Evolutionary conservation across 2,797 vertebrate species (phyloP).

Genomic region (Pipistrellus pygmaeus): DNA sequence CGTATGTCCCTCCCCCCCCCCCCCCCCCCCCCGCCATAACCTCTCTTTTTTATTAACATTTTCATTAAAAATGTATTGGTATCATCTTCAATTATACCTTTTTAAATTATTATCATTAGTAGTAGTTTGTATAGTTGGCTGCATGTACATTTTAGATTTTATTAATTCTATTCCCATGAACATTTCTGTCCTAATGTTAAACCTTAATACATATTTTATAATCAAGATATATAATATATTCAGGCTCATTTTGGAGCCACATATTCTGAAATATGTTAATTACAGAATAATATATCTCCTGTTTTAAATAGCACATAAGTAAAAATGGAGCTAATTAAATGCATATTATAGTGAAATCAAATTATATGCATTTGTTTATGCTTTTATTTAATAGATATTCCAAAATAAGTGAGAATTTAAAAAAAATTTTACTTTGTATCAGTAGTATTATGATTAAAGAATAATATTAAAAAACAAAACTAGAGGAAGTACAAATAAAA

Average conservation of each 20-base stretch:
- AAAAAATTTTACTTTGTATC: neutral
- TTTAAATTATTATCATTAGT: neutral
- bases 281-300: constrained; percentile 38
- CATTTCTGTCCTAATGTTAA: constrained; percentile 53
- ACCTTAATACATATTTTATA: constrained; percentile 25
- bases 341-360: constrained; percentile 1
- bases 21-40: neutral
- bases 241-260: constrained; percentile 42
- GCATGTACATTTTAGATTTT: neutral
- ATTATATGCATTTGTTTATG: neutral
- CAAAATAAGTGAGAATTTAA: neutral
- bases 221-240: neutral
- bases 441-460: constrained; percentile 10
- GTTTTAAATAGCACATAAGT: constrained; percentile 57
- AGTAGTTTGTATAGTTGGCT: constrained; percentile 17
- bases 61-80: neutral
- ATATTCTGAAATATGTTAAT: constrained; percentile 50
- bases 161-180: constrained; percentile 14
- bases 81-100: constrained; percentile 7
- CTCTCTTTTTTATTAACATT: neutral
- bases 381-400: constrained; percentile 34
- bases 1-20: too few relatives aligned
- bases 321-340: constrained; percentile 26
- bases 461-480: constrained; percentile 56
- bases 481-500: constrained; percentile 45